phyloP scores from a whole-genome alignment of 2,888 invertebrate genomes.

The Exocentrus adspersus region DNA sequence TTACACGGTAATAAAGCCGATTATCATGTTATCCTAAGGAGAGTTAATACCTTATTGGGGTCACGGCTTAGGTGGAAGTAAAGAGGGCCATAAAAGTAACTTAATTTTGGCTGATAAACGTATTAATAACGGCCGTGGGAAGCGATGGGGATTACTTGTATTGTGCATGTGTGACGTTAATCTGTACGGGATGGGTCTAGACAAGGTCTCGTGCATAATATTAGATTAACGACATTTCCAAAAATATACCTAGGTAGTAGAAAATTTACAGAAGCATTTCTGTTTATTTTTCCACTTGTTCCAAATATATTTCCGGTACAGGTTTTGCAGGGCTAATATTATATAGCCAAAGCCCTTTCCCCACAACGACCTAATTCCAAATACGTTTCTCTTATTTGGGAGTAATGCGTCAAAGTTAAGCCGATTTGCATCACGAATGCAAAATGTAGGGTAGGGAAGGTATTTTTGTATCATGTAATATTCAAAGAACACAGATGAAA shows the following conservation, averaged over 20 bases:
- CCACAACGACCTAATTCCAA: neutral
- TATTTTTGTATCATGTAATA: neutral
- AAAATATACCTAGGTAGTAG: too few species aligned
- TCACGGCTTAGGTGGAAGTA: neutral
- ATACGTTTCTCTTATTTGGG: neutral
- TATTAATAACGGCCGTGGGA: conserved; percentile 8
- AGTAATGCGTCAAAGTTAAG: neutral
- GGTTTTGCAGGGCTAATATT: too few species aligned
- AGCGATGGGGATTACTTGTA: conserved; percentile 7
- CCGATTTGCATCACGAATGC: neutral
- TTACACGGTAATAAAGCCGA: conserved; percentile 1
- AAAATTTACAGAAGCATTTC: too few species aligned
- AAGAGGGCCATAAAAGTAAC: conserved; percentile 16
- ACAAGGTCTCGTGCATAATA: too few species aligned
- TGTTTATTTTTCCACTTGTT: too few species aligned
- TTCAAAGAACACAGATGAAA: neutral
- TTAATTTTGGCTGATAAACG: conserved; percentile 19
- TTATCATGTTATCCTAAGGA: conserved; percentile 1
- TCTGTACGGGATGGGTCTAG: too few species aligned
- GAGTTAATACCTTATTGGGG: conserved; percentile 18
- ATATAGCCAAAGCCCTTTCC: neutral
- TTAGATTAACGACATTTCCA: too few species aligned
- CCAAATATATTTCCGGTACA: too few species aligned
- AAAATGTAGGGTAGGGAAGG: neutral
- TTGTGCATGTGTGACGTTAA: neutral